Base-by-base conservation (phyloP, 92 coral and sea anemone species). In the Parazoanthus darwini region DNA sequence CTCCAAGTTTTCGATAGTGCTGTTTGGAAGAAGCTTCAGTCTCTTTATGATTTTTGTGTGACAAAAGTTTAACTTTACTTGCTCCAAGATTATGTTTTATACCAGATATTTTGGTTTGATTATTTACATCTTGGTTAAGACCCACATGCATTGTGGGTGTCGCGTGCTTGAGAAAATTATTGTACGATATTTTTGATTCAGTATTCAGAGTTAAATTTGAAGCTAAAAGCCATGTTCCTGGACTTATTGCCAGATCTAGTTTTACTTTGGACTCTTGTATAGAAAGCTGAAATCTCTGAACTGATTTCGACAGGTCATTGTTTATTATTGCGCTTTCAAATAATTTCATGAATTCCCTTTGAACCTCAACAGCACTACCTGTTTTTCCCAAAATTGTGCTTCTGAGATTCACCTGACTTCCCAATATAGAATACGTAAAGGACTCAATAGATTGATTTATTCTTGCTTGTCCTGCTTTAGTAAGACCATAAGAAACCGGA, bases 191-290 rank as follows among this genome's bases (percentile, higher is more conserved):
- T 75, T 39, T 75, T 5, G 79, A 37, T 39, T 37, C 79, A 39
- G 51, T 37, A 35, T 75, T 75, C 51, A 75, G 20, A 8, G 20
- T 39, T 11, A 75, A 33, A 39, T 75, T 75, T 5, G 51, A 37
- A 25, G 76, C 8, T 8, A 71, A 20, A 20, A 71, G 76, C 76
- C 76, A 71, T 74, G 80, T 74, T 6, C 92, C 89, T 16, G 87
- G 92, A 1, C 86, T 70, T 35, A 90, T 46, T 8, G 92, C 92
- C 0, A 90, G 63, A 74, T 86, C 88, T 23, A 90, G 89, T 8
- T 71, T 71, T 3, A 71, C 76, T 71, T 29, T 25, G 8, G 38
- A 2, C 8, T 71, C 38, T 71, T 71, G 38, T 2, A 71, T 71
- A 4, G 76, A 3, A 3, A 25, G 8, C 38, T 71, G 76, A 71